Conservation (phyloP, 2,888 invertebrate genomes). For the Cantharis nigra region DNA sequence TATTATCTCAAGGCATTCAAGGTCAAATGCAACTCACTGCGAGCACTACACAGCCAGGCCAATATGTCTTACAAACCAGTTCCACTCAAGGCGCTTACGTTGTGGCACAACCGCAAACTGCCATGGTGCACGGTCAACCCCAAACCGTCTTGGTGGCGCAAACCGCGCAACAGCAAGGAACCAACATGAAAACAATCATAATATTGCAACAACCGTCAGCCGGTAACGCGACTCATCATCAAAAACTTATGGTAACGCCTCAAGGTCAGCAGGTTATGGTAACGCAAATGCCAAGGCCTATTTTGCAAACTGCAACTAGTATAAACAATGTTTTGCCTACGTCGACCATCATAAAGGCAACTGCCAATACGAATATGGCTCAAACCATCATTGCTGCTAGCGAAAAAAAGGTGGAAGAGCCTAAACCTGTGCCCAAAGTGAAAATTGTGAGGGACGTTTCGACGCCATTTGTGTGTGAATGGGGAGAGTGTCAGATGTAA, state of each 20-base stretch:
- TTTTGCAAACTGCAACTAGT: conserved; percentile 56
- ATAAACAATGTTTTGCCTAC: conserved; percentile 57
- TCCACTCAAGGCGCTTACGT: conserved; percentile 66
- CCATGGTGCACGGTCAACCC: conserved; percentile 63
- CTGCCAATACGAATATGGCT: conserved; percentile 38
- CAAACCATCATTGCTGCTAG: conserved; percentile 33
- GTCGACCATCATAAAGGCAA: conserved; percentile 43
- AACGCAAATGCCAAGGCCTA: conserved; percentile 63
- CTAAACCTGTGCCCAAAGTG: conserved; percentile 33
- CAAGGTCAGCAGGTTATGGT: conserved; percentile 71
- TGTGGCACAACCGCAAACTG: conserved; percentile 68
- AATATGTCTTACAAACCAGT: conserved; percentile 59
- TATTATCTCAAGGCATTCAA: conserved; percentile 51
- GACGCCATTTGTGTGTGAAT: conserved; percentile 82
- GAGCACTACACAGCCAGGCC: conserved; percentile 52
- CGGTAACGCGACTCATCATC: conserved; percentile 55
- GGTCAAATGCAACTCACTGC: conserved; percentile 57
- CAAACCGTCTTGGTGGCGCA: conserved; percentile 71
- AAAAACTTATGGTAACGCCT: conserved; percentile 67
- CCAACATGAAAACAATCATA: conserved; percentile 71
- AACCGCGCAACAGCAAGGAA: conserved; percentile 67
- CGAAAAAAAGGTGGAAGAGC: conserved; percentile 41
- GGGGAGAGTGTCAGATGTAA: conserved; percentile 84
- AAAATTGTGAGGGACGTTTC: conserved; percentile 53
- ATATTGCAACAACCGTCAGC: conserved; percentile 63